Base-by-base conservation (phyloP, 2,888 invertebrate genomes). In the Nipponacmea schrenckii region DNA sequence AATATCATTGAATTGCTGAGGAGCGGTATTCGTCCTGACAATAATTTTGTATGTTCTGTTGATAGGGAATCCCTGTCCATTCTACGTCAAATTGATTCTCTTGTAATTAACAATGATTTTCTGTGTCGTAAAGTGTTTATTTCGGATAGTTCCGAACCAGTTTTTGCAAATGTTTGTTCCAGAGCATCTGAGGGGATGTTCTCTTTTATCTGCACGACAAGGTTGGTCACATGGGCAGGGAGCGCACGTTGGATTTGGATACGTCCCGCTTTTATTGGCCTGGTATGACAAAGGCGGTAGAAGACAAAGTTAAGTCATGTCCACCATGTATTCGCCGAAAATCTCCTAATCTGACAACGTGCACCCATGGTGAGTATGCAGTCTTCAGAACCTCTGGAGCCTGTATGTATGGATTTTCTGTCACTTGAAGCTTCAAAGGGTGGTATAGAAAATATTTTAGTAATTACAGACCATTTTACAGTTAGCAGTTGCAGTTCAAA, bases 351-450 rank as follows among this genome's bases (percentile, higher is more conserved):
- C 20, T 45, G 17, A 12, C 45, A 3, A 12, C 62, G 26, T 17
- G 67, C 72, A 26, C 24, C 74, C 10, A 17, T 76, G 12, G 63
- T 69, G 8, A 45, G 15, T 27, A 71, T 77, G 8, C 5, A 14
- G 15, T 64, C 72, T 0, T 64, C 64, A 31, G 27, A 64, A 62
- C 76, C 77, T 5, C 27, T 79, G 50, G 72, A 77, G 56, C 45
- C 74, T 2, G 69, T 77, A 14, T 72, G 71, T 31, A 72, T 77
- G 12, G 73, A 74, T 63, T 78, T 71, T 46, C 26, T 74, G n/a
- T 76, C 77, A 2, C 44, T 48, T 5, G 72, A 73, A 45, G 17
- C 70, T 46, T 71, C 70, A 12, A 62, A 69, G 45, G 71, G 70
- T 24, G 50, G 67, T 14, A 64, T 63, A 44, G 62, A 65, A 67